Conservation (phyloP, 2,113 vertebrate species). For the Xiphophorus couchianus region DNA sequence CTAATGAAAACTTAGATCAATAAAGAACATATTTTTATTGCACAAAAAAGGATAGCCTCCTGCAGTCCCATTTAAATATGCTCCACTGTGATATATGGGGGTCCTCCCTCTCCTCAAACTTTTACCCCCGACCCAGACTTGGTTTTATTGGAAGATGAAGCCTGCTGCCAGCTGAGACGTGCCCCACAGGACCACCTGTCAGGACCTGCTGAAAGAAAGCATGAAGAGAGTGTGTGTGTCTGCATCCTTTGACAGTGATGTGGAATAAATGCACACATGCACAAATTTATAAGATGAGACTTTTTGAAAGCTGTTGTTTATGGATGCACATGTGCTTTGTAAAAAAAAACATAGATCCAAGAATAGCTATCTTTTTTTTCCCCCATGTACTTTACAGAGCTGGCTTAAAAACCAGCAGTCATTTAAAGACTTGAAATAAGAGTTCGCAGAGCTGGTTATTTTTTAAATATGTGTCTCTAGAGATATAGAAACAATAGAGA, state of each 20-base stretch:
- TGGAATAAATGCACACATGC: conserved; percentile 32
- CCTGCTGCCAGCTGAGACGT: conserved; percentile 53
- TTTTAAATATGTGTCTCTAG: conserved; percentile 10
- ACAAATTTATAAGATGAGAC: conserved; percentile 22
- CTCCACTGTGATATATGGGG: background rate
- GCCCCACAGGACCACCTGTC: conserved; percentile 66
- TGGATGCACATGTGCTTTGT: background rate
- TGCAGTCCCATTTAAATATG: background rate
- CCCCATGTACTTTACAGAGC: conserved; percentile 16
- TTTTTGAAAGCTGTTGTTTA: conserved; percentile 26
- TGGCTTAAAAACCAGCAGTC: background rate
- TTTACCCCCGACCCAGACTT: conserved; percentile 67
- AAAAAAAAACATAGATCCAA: too few species aligned
- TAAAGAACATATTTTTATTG: too few species aligned
- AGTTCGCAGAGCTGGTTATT: background rate
- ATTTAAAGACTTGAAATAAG: conserved; percentile 10
- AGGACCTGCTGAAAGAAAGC: conserved; percentile 56
- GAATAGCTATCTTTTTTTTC: too few species aligned
- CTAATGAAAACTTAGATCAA: too few species aligned
- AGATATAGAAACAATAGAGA: background rate
- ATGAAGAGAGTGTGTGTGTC: conserved; percentile 32
- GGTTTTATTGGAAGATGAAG: conserved; percentile 65
- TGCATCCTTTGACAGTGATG: conserved; percentile 24
- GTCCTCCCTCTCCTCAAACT: conserved; percentile 6
- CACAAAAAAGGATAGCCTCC: too few species aligned